A percentile compares a stretch with the other conserved stretches of the same genome.
These are phyloP conservation scores for Syngnathus acus DNA, from an alignment of 2,797 vertebrate species.

Conservation along the genomic window DNA sequence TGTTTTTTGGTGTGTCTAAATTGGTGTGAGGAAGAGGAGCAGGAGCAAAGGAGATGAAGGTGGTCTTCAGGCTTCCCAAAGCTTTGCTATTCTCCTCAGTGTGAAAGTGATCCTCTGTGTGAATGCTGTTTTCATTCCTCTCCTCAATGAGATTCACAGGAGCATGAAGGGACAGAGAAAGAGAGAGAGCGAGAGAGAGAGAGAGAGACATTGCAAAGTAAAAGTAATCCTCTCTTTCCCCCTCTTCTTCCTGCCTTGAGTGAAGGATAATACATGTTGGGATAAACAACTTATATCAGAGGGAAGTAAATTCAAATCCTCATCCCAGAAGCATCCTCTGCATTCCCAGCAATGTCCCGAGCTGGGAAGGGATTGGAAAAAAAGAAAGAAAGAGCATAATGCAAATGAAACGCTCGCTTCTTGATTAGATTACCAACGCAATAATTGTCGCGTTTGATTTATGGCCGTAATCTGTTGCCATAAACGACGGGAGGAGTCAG, in stretches of 20 bases:
- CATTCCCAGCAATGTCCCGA: constrained; percentile 35
- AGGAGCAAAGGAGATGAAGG: constrained; percentile 60
- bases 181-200: neutral
- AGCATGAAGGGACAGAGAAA: constrained; percentile 52
- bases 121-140: constrained; percentile 75
- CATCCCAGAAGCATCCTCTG: constrained; percentile 45
- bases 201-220: constrained; percentile 35
- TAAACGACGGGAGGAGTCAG: constrained; percentile 41
- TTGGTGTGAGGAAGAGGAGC: constrained; percentile 20
- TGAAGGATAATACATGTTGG: constrained; percentile 52
- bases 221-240: constrained; percentile 31
- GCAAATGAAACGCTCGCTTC: constrained; percentile 67
- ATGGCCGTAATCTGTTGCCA: constrained; percentile 65
- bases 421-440: constrained; percentile 66
- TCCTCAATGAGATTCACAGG: constrained; percentile 73
- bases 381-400: constrained; percentile 41
- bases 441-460: constrained; percentile 71
- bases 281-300: constrained; percentile 64
- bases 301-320: constrained; percentile 54
- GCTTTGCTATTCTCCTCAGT: constrained; percentile 69
- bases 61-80: constrained; percentile 63
- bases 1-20: neutral
- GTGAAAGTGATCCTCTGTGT: constrained; percentile 69
- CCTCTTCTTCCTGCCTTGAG: constrained; percentile 38
- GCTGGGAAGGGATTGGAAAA: constrained; percentile 13